Conservation (phyloP, 2,888 invertebrate genomes). For the Agrypnus murinus region DNA sequence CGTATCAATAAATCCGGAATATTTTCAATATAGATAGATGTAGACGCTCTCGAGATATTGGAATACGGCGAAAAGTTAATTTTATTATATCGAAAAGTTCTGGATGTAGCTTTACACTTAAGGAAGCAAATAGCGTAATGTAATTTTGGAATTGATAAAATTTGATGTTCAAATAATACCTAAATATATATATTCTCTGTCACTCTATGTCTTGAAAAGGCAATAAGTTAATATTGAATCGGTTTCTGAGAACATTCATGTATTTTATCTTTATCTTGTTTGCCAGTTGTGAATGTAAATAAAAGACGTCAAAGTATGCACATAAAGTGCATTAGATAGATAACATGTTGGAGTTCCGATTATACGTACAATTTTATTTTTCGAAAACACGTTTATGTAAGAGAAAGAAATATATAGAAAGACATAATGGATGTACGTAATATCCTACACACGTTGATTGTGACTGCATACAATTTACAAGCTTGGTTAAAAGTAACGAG, state of each 20-base stretch:
- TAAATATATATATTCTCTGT: constrained; percentile 14
- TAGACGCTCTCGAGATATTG: constrained; percentile 13
- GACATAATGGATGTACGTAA: constrained; percentile 34
- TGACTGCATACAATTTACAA: constrained; percentile 29
- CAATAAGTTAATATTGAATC: constrained; percentile 44
- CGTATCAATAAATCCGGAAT: constrained; percentile 19
- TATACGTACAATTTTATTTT: constrained; percentile 34
- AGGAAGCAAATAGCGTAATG: constrained; percentile 18
- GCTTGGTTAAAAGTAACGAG: constrained; percentile 27
- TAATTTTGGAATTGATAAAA: constrained; percentile 28
- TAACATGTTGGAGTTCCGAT: constrained; percentile 41
- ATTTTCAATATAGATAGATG: constrained; percentile 20
- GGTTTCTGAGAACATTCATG: constrained; percentile 37
- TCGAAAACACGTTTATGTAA: constrained; percentile 31
- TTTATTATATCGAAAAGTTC: constrained; percentile 24
- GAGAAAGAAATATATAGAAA: constrained; percentile 25
- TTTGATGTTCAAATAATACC: constrained; percentile 34
- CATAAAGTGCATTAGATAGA: constrained; percentile 48
- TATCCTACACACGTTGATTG: constrained; percentile 28
- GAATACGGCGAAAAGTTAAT: not conserved
- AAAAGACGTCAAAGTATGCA: constrained; percentile 45
- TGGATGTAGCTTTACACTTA: constrained; percentile 11
- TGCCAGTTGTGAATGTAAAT: constrained; percentile 44
- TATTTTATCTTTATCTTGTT: constrained; percentile 48
- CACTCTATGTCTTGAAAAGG: constrained; percentile 18